Percentiles rank a stretch among this genome's conserved stretches.
phyloP scores from a whole-genome alignment of 2,113 vertebrate species.

The Talpa occidentalis region DNA sequence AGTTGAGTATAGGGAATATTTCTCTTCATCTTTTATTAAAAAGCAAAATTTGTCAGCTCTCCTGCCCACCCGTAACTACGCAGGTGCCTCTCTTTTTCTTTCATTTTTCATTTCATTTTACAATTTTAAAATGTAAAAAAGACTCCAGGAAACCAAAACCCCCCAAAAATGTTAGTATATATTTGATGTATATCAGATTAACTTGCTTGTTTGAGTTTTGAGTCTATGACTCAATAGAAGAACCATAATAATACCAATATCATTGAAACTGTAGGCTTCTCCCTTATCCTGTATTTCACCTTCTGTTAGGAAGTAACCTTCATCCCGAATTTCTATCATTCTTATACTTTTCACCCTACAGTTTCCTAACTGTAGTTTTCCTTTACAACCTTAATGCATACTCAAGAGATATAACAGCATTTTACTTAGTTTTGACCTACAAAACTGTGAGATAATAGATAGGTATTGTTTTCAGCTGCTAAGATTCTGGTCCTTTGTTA shows the following conservation, averaged over 20 bases:
- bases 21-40: conserved; percentile 29
- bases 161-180: not conserved
- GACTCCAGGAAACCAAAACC: too few species aligned
- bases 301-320: not conserved
- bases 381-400: not conserved
- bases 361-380: not conserved
- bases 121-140: too few species aligned
- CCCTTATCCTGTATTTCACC: not conserved
- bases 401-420: not conserved
- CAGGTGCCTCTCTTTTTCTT: too few species aligned
- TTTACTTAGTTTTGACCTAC: not conserved
- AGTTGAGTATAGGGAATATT: not conserved
- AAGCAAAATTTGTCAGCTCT: not conserved
- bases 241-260: not conserved
- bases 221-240: not conserved
- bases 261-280: not conserved
- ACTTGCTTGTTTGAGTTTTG: not conserved
- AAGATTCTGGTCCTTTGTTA: not conserved
- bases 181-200: not conserved
- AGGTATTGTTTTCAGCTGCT: not conserved
- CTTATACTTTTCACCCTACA: not conserved
- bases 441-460: not conserved
- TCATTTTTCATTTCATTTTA: too few species aligned
- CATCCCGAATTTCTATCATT: not conserved
- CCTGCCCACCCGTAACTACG: too few species aligned